phyloP scores from a whole-genome alignment of 2,113 vertebrate genomes.

The Pagrus major region DNA sequence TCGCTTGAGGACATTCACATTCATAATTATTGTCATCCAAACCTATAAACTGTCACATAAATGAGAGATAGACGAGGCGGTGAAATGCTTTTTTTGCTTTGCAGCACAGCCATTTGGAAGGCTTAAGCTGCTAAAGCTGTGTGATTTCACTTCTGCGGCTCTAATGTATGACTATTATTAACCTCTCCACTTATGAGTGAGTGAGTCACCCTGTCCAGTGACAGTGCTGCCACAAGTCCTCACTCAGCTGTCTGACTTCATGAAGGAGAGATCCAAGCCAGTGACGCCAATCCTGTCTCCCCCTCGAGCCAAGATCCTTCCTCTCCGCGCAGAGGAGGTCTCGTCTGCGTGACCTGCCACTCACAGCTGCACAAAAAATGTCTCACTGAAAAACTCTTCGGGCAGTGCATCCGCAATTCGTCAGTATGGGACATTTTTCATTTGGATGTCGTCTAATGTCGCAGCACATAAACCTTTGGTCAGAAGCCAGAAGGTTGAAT shows the following conservation, averaged over 20 bases:
- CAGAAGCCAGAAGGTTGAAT: slow-evolving; percentile 39
- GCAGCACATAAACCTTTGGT: slow-evolving; percentile 20
- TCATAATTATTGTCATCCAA: background rate
- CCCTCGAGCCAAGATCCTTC: slow-evolving; percentile 65
- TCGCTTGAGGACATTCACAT: background rate
- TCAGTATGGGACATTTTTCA: slow-evolving; percentile 30
- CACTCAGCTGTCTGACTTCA: slow-evolving; percentile 76
- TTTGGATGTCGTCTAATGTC: slow-evolving; percentile 45
- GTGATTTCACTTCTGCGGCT: slow-evolving; percentile 64
- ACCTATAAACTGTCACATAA: slow-evolving; percentile 17
- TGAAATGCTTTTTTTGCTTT: slow-evolving; percentile 25
- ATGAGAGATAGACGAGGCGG: background rate
- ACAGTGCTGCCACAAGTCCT: slow-evolving; percentile 75
- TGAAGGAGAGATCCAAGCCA: slow-evolving; percentile 70
- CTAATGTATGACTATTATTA: slow-evolving; percentile 76
- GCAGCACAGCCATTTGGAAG: slow-evolving; percentile 23
- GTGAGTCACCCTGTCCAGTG: slow-evolving; percentile 75
- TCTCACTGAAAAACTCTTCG: background rate
- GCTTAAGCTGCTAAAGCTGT: slow-evolving; percentile 46
- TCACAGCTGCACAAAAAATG: slow-evolving; percentile 53
- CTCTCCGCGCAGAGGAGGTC: slow-evolving; percentile 48
- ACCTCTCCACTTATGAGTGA: slow-evolving; percentile 71
- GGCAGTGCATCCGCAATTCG: slow-evolving; percentile 30
- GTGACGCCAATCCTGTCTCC: slow-evolving; percentile 72
- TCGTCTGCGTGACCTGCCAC: slow-evolving; percentile 59